Percentiles rank a stretch among this genome's conserved stretches.
Conservation (phyloP, 1,140 invertebrate species). For the Drosophila sp. region DNA sequence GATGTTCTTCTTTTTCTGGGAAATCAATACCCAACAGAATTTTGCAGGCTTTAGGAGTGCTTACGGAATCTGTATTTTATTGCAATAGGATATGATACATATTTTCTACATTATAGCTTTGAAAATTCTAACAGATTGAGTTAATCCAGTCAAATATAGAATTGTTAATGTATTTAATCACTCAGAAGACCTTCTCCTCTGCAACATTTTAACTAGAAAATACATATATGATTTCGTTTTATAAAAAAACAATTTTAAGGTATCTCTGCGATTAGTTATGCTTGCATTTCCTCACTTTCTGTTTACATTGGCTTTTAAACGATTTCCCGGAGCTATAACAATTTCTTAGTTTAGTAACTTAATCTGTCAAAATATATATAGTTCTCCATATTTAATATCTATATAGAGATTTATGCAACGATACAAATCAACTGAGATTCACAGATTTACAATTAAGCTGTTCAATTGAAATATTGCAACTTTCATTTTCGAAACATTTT, state of each 20-base stretch:
- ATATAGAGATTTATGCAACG: not conserved
- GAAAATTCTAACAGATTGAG: too few relatives aligned
- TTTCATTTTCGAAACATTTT: conserved; percentile 67
- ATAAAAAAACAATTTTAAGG: not conserved
- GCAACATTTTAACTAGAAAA: too few relatives aligned
- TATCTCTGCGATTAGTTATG: not conserved
- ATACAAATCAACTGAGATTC: not conserved
- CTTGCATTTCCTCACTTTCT: too few relatives aligned
- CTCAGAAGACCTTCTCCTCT: too few relatives aligned
- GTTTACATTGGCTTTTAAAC: not conserved
- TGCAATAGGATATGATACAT: not conserved
- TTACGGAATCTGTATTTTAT: too few relatives aligned
- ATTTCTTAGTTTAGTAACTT: not conserved
- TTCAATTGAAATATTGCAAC: conserved; percentile 71
- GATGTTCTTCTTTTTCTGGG: conserved; percentile 49
- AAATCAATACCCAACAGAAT: conserved; percentile 41
- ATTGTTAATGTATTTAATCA: too few relatives aligned
- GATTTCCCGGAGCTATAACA: not conserved
- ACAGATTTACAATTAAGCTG: conserved; percentile 62
- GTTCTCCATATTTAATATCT: conserved; percentile 26
- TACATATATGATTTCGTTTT: too few relatives aligned
- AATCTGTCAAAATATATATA: conserved; percentile 1
- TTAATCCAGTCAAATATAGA: too few relatives aligned
- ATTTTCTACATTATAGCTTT: too few relatives aligned
- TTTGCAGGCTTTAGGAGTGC: too few relatives aligned